Evolutionary conservation across 2,888 invertebrate species (phyloP), one percentile per base, ranked within the genome.

Genomic region (Sphinx pinastri): DNA sequence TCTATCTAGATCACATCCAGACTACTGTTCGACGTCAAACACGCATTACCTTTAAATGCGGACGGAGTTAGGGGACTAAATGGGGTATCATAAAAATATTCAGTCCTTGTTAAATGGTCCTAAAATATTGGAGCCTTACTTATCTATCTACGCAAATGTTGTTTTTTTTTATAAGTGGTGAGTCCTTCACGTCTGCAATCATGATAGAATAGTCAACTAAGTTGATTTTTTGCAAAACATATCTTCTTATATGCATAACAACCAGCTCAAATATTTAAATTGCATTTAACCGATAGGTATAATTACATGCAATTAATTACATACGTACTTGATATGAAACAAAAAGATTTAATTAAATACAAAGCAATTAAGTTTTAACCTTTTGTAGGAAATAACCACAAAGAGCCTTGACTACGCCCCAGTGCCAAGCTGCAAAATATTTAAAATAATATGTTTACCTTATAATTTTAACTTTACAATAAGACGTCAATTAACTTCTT

Each of bases 361-460:
- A 49, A 49, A 49, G 63, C 47, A 63, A 63, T 63, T 63, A 63
- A 47, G 16, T 19, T 19, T 47, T 63, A 63, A 63, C 63, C 63
- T 63, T 63, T 63, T 47, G 49, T 49, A 60, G 60, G 60, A 31
- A 57, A 60, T 45, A 16, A 63, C 47, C 63, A 63, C 63, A 52
- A 60, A 51, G 31, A 49, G 12, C 51, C 68, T 68, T 51, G 16
- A 70, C 25, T 67, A 38, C 67, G 59, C 14, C 52, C 67, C 70
- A 67, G 70, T 58, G 38, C n/a, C 76, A 75, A 76, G 77, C 74
- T 78, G 77, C 77, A 73, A 73, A 77, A 70, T 74, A 45, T 67
- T 69, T 69, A 31, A 60, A 31, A 69, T 73, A 69, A 70, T 73
- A 52, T 72, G 68, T 71, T 71, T 71, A 76, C 71, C 73, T 71